Conservation (phyloP, 2,797 vertebrate genomes). For the Microchirus variegatus region DNA sequence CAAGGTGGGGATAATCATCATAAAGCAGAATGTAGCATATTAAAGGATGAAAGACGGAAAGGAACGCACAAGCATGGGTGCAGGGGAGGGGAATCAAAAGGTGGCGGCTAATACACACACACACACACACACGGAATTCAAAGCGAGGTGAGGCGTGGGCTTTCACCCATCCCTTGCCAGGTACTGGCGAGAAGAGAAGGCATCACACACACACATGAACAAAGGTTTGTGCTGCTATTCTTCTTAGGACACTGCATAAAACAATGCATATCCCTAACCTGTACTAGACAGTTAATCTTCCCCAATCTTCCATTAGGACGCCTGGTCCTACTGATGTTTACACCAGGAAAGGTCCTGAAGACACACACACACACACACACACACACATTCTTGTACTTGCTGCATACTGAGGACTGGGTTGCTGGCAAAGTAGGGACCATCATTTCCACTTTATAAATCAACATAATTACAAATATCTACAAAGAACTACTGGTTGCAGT, state of each 20-base stretch:
- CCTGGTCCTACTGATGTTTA: no score
- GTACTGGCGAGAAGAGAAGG: conserved; percentile 56
- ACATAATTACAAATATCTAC: no score
- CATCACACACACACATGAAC: conserved; percentile 29
- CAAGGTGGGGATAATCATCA: conserved; percentile 38
- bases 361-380: conserved; percentile 20
- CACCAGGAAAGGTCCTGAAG: no score
- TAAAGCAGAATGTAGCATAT: conserved; percentile 38
- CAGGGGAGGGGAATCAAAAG: conserved; percentile 10
- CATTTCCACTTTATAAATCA: no score
- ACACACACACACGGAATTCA: conserved; percentile 7
- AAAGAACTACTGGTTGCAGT: no score
- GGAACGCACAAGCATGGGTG: conserved; percentile 7
- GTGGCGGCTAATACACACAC: conserved; percentile 21
- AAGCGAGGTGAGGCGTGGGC: conserved; percentile 27
- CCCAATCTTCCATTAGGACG: no score
- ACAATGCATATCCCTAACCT: no score
- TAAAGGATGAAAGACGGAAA: conserved; percentile 34
- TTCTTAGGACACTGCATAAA: no score
- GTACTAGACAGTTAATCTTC: no score
- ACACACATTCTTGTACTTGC: no score
- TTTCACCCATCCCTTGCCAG: conserved; percentile 42
- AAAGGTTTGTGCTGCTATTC: background rate
- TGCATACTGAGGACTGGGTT: no score
- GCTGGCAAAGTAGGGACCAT: no score